Conservation (phyloP, 2,797 vertebrate species). For the Morus bassanus region DNA sequence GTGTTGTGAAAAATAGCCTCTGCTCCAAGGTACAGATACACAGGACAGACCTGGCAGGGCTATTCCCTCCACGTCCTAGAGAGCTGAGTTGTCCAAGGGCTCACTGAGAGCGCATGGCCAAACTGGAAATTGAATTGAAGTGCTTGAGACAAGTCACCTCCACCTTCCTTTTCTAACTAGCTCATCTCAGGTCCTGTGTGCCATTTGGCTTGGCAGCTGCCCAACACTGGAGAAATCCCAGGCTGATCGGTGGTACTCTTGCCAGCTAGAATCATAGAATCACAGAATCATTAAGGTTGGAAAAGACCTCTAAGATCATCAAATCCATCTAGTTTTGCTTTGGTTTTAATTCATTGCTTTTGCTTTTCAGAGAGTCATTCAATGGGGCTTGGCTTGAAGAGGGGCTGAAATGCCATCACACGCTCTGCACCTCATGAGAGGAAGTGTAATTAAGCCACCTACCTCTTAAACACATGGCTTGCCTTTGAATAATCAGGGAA, state of each 20-base stretch:
- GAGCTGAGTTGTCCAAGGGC: background rate
- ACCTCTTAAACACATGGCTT: background rate
- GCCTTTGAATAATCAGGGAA: background rate
- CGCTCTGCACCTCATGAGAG: background rate
- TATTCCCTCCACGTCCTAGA: background rate
- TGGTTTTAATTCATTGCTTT: background rate
- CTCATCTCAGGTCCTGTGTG: background rate
- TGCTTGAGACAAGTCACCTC: accelerated
- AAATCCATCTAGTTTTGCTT: background rate
- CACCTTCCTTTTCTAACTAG: background rate
- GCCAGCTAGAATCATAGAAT: background rate
- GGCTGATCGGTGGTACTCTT: background rate
- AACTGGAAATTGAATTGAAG: background rate
- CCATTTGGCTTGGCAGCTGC: accelerated
- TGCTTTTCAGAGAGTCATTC: background rate
- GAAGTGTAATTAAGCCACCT: background rate
- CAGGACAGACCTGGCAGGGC: background rate
- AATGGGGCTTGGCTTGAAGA: background rate
- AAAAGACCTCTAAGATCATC: no score
- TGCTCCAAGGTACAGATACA: background rate
- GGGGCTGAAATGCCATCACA: background rate
- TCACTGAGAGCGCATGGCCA: background rate
- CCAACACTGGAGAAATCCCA: background rate
- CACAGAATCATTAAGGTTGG: no score
- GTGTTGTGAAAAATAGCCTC: background rate